A percentile compares a stretch with the other conserved stretches of the same genome.
Evolutionary conservation across 2,888 invertebrate genomes (phyloP).

Genomic region (Sinelater perroti): DNA sequence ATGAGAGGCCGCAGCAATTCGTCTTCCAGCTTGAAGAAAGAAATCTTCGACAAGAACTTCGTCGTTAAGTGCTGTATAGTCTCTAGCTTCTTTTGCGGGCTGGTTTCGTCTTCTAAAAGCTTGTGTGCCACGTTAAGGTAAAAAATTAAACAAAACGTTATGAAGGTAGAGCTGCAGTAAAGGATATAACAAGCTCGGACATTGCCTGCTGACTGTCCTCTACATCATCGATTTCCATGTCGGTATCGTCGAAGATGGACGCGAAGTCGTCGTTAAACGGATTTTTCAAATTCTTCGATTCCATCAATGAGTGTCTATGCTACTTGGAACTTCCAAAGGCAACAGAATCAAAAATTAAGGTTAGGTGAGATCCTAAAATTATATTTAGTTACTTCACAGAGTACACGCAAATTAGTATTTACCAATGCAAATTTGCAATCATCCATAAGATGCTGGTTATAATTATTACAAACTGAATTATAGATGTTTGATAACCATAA

Average conservation of each 20-base stretch:
- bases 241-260: conserved; percentile 1
- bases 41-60: conserved; percentile 21
- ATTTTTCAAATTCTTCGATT: background rate
- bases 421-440: too few species aligned
- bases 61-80: conserved; percentile 22
- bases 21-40: conserved; percentile 17
- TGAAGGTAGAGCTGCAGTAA: background rate
- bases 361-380: too few species aligned
- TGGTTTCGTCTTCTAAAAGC: conserved; percentile 17
- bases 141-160: background rate
- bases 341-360: background rate
- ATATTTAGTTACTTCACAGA: too few species aligned
- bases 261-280: conserved; percentile 11
- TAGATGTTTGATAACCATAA: too few species aligned
- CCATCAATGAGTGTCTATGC: background rate
- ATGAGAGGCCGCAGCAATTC: conserved; percentile 27
- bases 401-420: too few species aligned
- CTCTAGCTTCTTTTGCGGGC: conserved; percentile 19
- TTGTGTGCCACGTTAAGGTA: conserved; percentile 25
- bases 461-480: too few species aligned
- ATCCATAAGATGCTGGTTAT: too few species aligned
- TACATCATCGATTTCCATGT: conserved; percentile 11
- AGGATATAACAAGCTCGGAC: too few species aligned
- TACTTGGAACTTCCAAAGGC: background rate
- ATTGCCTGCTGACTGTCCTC: too few species aligned